Base-by-base conservation (phyloP, 1,140 invertebrate genomes). In the Bacillus rossius region DNA sequence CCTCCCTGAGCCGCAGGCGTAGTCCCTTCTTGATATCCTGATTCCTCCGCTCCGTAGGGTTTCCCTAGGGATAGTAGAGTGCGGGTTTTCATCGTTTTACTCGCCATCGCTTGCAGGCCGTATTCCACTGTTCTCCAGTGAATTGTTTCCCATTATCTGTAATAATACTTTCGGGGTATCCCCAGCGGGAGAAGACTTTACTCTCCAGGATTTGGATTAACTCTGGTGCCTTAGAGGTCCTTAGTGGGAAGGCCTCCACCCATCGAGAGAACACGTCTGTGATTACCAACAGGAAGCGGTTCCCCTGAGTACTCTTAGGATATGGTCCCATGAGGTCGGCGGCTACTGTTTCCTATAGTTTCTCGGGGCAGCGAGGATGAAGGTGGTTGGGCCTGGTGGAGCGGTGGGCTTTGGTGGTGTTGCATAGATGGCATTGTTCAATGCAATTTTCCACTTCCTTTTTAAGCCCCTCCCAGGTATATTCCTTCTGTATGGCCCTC, bases 71-170 rank as follows among this genome's bases (percentile, higher is more conserved):
- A 50, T 70, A 67, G 45, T 71, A 72, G 0, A 51, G 49, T 3
- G 65, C 40, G 0, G 64, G 69, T 13, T 61, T 68, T 57, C 59
- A 65, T 5, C 53, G 50, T 20, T 45, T 50, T n/a, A 61, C 42
- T 3, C 45, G 45, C 62, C 62, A 64, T 19, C 49, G 3, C 19
- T 16, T 17, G 34, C 50, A 59, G 8, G 55, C 3, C 16, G 40
- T 54, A 1, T 16, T 8, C 55, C 66, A 62, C 25, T 48, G 13
- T 0, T 61, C 0, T 17, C 61, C 59, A 0, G 14, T 38, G 55
- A 71, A 69, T 25, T 69, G 61, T 0, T 57, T 61, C 0, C 65
- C 65, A 45, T 71, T 71, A 58, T 69, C 68, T 0, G 59, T 49
- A 0, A 69, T 60, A 4, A 71, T 41, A 2, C 45, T 48, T 5